Conservation (phyloP, 2,888 invertebrate genomes). For the Parnassius mnemosyne region DNA sequence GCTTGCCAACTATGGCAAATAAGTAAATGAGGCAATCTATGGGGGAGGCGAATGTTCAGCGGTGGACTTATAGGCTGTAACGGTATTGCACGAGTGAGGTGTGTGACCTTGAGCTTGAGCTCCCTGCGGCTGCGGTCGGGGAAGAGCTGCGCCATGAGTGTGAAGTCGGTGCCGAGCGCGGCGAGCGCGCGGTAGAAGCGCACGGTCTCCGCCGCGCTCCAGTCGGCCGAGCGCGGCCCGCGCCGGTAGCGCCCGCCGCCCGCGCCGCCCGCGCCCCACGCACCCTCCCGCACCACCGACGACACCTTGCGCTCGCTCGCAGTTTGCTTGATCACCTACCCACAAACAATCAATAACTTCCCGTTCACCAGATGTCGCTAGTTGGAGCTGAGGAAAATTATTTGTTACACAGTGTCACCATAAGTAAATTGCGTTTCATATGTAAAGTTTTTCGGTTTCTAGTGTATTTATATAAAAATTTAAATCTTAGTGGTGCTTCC, state of each 20-base stretch:
- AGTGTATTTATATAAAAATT: background rate
- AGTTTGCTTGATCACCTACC: slow-evolving; percentile 86
- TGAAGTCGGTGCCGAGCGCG: slow-evolving; percentile 95
- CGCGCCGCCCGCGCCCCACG: slow-evolving; percentile 78
- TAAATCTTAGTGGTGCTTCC: too few species aligned
- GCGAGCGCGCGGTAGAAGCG: slow-evolving; percentile 95
- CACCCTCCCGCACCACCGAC: slow-evolving; percentile 81
- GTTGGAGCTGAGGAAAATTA: too few species aligned
- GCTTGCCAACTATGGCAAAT: too few species aligned
- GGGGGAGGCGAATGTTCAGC: too few species aligned
- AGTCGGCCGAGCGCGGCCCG: slow-evolving; percentile 85
- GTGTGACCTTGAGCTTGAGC: slow-evolving; percentile 87
- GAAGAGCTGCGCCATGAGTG: slow-evolving; percentile 91
- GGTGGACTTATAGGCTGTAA: too few species aligned
- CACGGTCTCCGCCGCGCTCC: slow-evolving; percentile 90
- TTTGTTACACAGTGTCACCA: background rate
- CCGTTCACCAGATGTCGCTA: too few species aligned
- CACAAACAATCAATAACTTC: background rate
- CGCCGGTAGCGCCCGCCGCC: slow-evolving; percentile 82
- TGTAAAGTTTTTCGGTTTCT: background rate
- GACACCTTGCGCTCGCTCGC: slow-evolving; percentile 81
- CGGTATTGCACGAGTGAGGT: too few species aligned
- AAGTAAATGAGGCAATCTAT: too few species aligned
- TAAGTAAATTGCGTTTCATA: background rate
- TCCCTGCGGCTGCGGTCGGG: slow-evolving; percentile 89